Base-by-base conservation (phyloP, 2,888 invertebrate species). In the Harpalus rubripes region DNA sequence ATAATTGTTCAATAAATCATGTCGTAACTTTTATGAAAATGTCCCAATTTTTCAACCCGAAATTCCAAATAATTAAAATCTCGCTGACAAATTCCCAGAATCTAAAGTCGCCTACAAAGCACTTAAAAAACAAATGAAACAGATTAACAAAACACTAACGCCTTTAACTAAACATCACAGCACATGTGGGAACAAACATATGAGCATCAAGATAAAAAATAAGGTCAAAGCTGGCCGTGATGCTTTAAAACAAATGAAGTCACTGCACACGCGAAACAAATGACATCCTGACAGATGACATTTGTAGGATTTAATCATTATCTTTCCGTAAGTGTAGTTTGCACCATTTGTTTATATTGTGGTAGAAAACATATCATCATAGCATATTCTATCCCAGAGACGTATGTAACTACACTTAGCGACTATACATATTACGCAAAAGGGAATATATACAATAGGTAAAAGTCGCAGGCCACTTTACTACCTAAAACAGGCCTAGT, bases 81-180 rank as follows among this genome's bases (percentile, higher is more conserved):
- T 68, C 68, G 6, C 15, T 68, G 32, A 68, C 7, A 68, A 32
- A 63, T 39, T 68, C 68, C 39, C 68, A 68, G 63, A 63, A 63
- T 7, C 26, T 63, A 22, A 26, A n/a, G 65, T 39, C 68, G 68
- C 68, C 39, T 68, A 39, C 68, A 63, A 63, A 63, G 26, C 63
- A 68, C 68, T 68, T 68, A 39, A 68, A 68, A 68, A 68, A 68
- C 68, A 68, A 68, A 68, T 68, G 68, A 68, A 68, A 68, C 68
- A 68, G 68, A 68, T 68, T 68, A 68, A 68, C 68, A 68, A 68
- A 68, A 68, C 68, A 68, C 68, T 32, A 68, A 68, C 68, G 68
- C 68, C 68, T 68, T 32, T 68, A 68, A 15, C 22, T 63, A 22
- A 63, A 7, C 63, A 63, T 22, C 1, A 22, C 63, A 63, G 39